Percentiles rank a stretch among this genome's conserved stretches.
These are phyloP conservation scores for Enhydra lutris DNA, from an alignment of 2,113 vertebrate species.

Conservation along the genomic window DNA sequence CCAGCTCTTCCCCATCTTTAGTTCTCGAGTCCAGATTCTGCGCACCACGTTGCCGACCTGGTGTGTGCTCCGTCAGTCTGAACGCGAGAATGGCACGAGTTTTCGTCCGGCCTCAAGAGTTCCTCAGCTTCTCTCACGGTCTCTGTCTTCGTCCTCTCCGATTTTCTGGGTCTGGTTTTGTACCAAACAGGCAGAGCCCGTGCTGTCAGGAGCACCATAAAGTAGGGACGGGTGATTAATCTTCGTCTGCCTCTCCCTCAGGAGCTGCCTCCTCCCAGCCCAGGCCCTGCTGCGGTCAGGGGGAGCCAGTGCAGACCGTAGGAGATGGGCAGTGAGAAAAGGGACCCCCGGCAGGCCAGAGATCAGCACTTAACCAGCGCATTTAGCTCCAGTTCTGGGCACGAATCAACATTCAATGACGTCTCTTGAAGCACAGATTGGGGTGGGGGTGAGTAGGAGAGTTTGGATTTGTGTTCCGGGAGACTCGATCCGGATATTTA, in stretches of 20 bases:
- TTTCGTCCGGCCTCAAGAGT: background rate
- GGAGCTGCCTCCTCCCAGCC: background rate
- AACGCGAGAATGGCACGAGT: background rate
- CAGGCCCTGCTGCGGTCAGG: background rate
- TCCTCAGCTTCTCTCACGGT: background rate
- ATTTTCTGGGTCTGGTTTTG: background rate
- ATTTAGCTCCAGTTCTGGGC: background rate
- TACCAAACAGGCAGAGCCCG: accelerated
- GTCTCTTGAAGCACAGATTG: background rate
- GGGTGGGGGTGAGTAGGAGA: background rate
- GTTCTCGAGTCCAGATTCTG: background rate
- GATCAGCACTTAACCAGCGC: background rate
- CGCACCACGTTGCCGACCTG: background rate
- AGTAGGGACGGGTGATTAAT: background rate
- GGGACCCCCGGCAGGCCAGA: background rate
- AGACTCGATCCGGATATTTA: background rate
- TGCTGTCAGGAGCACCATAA: background rate
- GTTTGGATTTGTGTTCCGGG: background rate
- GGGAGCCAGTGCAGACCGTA: background rate
- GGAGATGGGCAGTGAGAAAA: background rate
- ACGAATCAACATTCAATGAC: background rate
- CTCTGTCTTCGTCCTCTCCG: background rate
- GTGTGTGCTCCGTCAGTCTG: background rate
- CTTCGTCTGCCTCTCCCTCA: background rate
- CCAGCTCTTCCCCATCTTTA: background rate